A percentile compares a stretch with the other conserved stretches of the same genome.
phyloP scores from a whole-genome alignment of 2,113 vertebrate species.

The Crotalus tigris region DNA sequence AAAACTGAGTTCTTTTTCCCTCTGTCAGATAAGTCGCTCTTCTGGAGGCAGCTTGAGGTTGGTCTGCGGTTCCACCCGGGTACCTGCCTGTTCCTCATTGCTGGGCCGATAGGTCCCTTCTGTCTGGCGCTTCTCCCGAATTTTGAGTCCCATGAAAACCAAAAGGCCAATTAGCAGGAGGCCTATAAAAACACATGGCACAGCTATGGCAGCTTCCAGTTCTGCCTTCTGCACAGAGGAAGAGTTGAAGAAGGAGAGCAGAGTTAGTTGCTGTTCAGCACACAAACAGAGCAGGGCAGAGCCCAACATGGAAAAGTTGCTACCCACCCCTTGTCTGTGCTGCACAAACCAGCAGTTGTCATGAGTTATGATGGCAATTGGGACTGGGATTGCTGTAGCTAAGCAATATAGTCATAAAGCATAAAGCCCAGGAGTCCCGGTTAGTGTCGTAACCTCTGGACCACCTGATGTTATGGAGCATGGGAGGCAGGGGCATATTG shows the following conservation, averaged over 20 bases:
- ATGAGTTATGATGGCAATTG: not conserved
- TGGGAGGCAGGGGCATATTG: not conserved
- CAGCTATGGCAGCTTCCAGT: conserved; percentile 76
- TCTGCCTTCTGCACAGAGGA: conserved; percentile 30
- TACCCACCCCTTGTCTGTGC: not conserved
- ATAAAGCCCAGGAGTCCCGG: not conserved
- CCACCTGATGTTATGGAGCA: not conserved
- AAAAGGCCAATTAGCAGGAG: conserved; percentile 67
- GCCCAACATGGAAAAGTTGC: not conserved
- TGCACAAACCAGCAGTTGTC: not conserved
- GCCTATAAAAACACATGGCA: conserved; percentile 74
- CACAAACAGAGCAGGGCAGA: not conserved
- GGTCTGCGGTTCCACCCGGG: conserved; percentile 65
- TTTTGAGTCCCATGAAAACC: conserved; percentile 65
- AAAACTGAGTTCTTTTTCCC: not conserved
- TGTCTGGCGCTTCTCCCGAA: conserved; percentile 77
- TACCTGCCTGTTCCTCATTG: conserved; percentile 75
- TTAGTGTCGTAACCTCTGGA: not conserved
- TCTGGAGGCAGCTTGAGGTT: conserved; percentile 83
- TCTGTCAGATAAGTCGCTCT: conserved; percentile 82
- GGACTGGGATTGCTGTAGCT: not conserved
- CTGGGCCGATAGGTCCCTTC: conserved; percentile 84
- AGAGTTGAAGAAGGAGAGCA: not conserved
- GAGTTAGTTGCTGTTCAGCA: too few species aligned
- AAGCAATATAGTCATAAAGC: not conserved